These are phyloP conservation scores for Wasmannia auropunctata DNA, from an alignment of 1,140 invertebrate species.

Conservation along the genomic window DNA sequence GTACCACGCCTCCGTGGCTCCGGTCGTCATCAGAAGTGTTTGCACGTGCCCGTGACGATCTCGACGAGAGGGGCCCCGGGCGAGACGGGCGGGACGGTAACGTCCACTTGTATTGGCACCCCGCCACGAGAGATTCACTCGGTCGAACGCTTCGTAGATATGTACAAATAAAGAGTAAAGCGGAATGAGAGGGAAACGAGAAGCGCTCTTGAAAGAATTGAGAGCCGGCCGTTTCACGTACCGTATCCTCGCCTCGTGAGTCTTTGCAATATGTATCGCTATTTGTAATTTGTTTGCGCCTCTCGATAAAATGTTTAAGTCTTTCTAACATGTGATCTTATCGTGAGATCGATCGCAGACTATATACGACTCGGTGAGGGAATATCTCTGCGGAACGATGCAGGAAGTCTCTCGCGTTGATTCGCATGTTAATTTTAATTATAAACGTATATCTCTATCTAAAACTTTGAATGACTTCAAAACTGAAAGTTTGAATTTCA, in stretches of 20 bases:
- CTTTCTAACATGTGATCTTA: not conserved
- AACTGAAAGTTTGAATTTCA: not conserved
- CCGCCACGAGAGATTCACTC: not conserved
- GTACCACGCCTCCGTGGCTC: not conserved
- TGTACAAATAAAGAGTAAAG: slow-evolving; percentile 6
- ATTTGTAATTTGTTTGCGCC: not conserved
- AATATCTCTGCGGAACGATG: not conserved
- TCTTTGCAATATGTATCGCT: not conserved
- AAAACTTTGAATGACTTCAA: too few relatives aligned
- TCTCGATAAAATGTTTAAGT: not conserved
- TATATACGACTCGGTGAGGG: not conserved
- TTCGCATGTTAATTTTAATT: not conserved
- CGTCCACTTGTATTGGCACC: not conserved
- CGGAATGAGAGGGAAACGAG: not conserved
- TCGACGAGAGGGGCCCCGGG: not conserved
- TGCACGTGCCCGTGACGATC: not conserved
- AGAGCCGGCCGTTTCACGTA: not conserved
- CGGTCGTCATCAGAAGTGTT: slow-evolving; percentile 11
- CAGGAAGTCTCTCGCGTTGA: not conserved
- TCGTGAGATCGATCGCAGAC: not conserved
- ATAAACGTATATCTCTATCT: too few relatives aligned
- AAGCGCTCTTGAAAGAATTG: not conserved
- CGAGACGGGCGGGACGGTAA: not conserved
- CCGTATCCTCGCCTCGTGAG: not conserved
- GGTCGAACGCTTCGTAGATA: not conserved